Base-by-base conservation (phyloP, 2,888 invertebrate species). In the Phasia obesa region DNA sequence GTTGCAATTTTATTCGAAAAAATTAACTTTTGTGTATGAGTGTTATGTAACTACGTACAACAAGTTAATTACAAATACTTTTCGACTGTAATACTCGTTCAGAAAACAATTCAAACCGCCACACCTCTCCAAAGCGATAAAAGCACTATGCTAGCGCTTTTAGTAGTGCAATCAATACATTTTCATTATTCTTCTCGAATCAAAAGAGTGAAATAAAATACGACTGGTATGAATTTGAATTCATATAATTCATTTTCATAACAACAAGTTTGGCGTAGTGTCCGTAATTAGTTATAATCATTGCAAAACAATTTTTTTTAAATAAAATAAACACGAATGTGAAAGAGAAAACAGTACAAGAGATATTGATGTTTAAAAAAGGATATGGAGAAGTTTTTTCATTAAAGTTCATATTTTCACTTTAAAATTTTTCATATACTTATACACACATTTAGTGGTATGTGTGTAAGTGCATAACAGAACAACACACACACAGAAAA, bases 321-420 rank as follows among this genome's bases (percentile, higher is more conserved):
- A 67, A 51, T 60, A 67, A 59, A 76, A 60, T 21, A 42, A 64
- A 2, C 25, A 4, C 42, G 59, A 65, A 60, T 42, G 59, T 17
- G 53, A 60, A 42, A 17, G 27, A 57, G 25, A 42, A 4, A 60
- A 23, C 17, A 49, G 21, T 59, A 59, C 19, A 67, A 49, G 9
- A 42, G 59, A 51, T 27, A 69, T 49, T 47, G 35, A 27, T 51
- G 67, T 55, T n/a, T n/a, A 74, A 70, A 79, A 67, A 60, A 53
- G 79, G 76, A 84, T 75, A 78, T 55, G 51, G 64, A 65, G 82
- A 86, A 86, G 69, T 86, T 86, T 86, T 86, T 86, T 85, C 85
- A 86, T 86, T 86, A 86, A 85, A 86, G 85, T 86, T 86, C 80
- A 85, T 86, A 86, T 85, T 86, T 86, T 79, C 86, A 80, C 80